These are phyloP conservation scores for Meleagris gallopavo DNA, from an alignment of 2,113 vertebrate genomes.

Conservation along the genomic window DNA sequence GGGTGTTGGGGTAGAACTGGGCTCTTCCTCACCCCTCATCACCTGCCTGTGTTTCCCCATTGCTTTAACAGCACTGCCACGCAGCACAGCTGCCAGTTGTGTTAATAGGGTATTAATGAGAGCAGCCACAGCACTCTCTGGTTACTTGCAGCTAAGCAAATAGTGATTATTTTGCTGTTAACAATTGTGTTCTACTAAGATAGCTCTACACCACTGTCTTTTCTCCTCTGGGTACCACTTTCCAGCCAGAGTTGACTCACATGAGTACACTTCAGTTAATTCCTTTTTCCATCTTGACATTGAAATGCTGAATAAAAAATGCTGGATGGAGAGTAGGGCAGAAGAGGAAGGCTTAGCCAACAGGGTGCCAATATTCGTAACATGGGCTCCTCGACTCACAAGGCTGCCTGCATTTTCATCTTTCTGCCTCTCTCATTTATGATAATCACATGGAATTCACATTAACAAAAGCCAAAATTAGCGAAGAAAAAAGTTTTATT, in stretches of 20 bases:
- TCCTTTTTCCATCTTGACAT: neutral
- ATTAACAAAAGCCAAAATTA: neutral
- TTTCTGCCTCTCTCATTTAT: rapidly evolving
- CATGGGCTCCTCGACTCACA: rapidly evolving
- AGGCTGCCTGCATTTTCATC: neutral
- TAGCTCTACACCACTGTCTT: neutral
- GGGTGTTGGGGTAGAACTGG: too few relatives aligned
- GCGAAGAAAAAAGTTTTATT: neutral
- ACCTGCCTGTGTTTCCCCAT: neutral
- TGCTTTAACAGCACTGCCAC: neutral
- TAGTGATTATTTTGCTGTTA: neutral
- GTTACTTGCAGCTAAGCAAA: neutral
- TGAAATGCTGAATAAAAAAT: neutral
- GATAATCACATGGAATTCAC: neutral
- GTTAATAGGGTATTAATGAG: neutral
- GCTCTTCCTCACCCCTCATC: too few relatives aligned
- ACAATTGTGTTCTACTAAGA: neutral
- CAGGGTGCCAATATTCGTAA: rapidly evolving
- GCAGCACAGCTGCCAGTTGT: neutral
- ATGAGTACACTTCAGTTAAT: neutral
- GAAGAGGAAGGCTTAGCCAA: neutral
- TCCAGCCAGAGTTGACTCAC: neutral
- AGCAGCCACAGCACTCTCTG: neutral
- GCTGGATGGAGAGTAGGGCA: rapidly evolving
- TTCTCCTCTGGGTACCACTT: neutral